phyloP scores from a whole-genome alignment of 2,888 invertebrate genomes.

The Dorcus hopei region DNA sequence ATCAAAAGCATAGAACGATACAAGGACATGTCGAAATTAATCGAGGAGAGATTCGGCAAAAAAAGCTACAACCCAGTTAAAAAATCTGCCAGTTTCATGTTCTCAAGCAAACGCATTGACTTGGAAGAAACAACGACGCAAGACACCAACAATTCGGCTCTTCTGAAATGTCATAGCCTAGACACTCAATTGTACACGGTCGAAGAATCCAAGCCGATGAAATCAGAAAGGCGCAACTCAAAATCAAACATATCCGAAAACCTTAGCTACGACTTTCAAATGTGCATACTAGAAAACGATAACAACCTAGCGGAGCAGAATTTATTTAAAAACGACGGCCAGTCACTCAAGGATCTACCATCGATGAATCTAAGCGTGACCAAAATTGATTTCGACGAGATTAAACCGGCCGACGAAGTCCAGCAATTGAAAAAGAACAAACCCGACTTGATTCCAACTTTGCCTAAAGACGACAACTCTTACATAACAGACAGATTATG shows the following conservation, averaged over 20 bases:
- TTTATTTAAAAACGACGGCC: conserved; percentile 23
- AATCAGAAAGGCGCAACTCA: conserved; percentile 19
- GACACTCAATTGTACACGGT: conserved; percentile 39
- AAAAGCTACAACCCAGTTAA: conserved; percentile 44
- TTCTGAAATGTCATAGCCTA: conserved; percentile 42
- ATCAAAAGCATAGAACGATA: conserved; percentile 69
- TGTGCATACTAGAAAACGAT: conserved; percentile 41
- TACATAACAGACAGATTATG: conserved; percentile 68
- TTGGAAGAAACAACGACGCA: conserved; percentile 32
- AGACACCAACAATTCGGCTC: conserved; percentile 33
- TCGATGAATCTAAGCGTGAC: conserved; percentile 25
- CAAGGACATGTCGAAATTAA: conserved; percentile 68
- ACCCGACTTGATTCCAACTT: conserved; percentile 43
- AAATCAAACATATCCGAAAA: conserved; percentile 36
- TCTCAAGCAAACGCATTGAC: conserved; percentile 40
- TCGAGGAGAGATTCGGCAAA: conserved; percentile 64
- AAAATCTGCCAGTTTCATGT: conserved; percentile 46
- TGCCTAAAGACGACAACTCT: conserved; percentile 49
- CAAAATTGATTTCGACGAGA: conserved; percentile 34
- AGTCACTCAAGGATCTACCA: conserved; percentile 28
- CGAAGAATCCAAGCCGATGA: conserved; percentile 19
- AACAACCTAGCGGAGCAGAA: conserved; percentile 24
- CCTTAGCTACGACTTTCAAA: conserved; percentile 41
- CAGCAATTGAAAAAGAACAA: conserved; percentile 35
- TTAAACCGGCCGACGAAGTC: conserved; percentile 26